phyloP scores from a whole-genome alignment of 2,888 invertebrate species.

The Aproaerema taeniolella region DNA sequence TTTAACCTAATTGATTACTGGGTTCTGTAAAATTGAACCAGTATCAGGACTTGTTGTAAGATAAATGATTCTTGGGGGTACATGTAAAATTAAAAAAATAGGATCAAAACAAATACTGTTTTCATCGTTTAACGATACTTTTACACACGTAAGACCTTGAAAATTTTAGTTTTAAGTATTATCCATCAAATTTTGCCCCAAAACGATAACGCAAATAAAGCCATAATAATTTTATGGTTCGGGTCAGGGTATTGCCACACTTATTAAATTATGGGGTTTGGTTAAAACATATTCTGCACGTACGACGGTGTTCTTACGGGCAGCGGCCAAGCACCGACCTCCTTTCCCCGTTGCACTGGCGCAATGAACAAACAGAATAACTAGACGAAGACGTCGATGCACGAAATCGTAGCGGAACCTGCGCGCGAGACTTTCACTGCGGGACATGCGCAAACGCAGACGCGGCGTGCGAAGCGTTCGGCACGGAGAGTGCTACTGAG shows the following conservation, averaged over 20 bases:
- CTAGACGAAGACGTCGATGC: conserved; percentile 68
- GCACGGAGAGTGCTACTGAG: conserved; percentile 58
- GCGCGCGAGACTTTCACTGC: conserved; percentile 72
- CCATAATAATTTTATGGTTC: conserved; percentile 6
- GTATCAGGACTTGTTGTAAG: too few species aligned
- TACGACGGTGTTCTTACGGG: conserved; percentile 55
- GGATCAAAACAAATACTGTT: conserved; percentile 8
- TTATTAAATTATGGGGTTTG: conserved; percentile 39
- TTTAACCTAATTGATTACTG: not conserved
- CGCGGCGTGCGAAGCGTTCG: conserved; percentile 58
- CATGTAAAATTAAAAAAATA: not conserved
- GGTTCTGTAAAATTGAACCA: not conserved
- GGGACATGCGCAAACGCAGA: conserved; percentile 44
- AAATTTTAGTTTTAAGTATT: not conserved
- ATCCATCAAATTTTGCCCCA: not conserved
- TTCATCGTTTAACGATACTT: conserved; percentile 2
- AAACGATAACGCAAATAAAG: not conserved
- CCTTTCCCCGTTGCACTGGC: conserved; percentile 73
- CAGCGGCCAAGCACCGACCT: conserved; percentile 62
- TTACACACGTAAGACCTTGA: not conserved
- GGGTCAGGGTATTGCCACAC: conserved; percentile 53
- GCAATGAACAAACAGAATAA: conserved; percentile 71
- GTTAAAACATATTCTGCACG: conserved; percentile 41
- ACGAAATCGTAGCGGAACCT: conserved; percentile 63
- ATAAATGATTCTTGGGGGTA: not conserved